A percentile compares a stretch with the other conserved stretches of the same genome.
Conservation (phyloP, 2,797 vertebrate genomes). For the Mareca strepera region DNA sequence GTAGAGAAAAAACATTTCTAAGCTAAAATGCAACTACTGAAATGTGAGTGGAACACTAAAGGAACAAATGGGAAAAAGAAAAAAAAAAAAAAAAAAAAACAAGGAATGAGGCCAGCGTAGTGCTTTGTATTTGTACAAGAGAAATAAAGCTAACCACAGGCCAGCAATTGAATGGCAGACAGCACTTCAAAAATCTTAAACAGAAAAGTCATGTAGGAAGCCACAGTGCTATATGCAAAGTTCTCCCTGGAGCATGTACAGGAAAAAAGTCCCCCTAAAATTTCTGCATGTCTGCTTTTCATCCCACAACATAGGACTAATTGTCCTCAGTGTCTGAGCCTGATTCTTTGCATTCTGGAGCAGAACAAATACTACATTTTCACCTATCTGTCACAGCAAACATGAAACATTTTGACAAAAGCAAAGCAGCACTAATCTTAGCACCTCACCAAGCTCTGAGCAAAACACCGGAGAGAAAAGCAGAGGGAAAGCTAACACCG, state of each 20-base stretch:
- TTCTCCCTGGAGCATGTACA: not conserved
- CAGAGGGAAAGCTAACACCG: not conserved
- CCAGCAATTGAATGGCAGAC: not conserved
- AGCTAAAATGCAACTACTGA: constrained; percentile 11
- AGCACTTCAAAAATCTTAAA: constrained; percentile 20
- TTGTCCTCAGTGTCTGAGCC: constrained; percentile 10
- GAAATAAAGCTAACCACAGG: constrained; percentile 40
- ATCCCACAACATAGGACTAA: constrained; percentile 26
- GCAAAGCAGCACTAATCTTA: constrained; percentile 5
- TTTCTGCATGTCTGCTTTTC: constrained; percentile 42
- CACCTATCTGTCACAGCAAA: constrained; percentile 33
- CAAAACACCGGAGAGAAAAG: not conserved
- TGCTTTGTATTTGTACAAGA: not conserved
- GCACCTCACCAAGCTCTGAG: constrained; percentile 24
- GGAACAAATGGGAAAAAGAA: not conserved
- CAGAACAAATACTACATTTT: constrained; percentile 49
- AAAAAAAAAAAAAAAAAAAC: not conserved
- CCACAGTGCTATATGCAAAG: not conserved
- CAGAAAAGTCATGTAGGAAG: constrained; percentile 41
- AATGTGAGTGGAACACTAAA: not conserved
- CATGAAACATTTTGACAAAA: constrained; percentile 18
- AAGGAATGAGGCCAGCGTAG: not conserved
- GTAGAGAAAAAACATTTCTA: not conserved
- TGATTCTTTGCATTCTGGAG: constrained; percentile 12
- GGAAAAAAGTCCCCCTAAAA: not conserved